Evolutionary conservation across 1,140 invertebrate genomes (phyloP).

Genomic region (Trichonephila clavata): DNA sequence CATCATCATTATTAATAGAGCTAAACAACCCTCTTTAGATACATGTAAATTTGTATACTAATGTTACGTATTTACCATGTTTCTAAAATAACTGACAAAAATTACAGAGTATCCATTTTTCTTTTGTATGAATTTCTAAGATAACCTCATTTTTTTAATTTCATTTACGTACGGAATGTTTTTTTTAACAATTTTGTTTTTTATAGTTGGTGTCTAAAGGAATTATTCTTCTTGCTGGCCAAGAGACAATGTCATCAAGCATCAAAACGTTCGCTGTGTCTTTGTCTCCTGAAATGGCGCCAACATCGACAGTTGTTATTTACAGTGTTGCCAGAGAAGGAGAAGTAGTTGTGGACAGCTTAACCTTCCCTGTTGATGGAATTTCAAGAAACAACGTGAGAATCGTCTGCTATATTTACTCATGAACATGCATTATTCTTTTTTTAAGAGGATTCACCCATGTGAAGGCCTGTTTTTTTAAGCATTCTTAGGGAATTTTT

Average conservation of each 20-base stretch:
- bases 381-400: slow-evolving; percentile 91
- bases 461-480: too few relatives aligned
- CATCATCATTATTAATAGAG: too few relatives aligned
- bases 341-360: slow-evolving; percentile 92
- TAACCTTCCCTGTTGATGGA: slow-evolving; percentile 97
- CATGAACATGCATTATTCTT: too few relatives aligned
- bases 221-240: slow-evolving; percentile 81
- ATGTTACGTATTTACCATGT: too few relatives aligned
- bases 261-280: slow-evolving; percentile 93
- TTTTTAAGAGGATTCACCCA: too few relatives aligned
- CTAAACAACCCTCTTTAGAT: too few relatives aligned
- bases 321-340: slow-evolving; percentile 92
- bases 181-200: not conserved
- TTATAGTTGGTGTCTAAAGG: slow-evolving; percentile 88
- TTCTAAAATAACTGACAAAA: too few relatives aligned
- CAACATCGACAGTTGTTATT: slow-evolving; percentile 92
- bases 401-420: not conserved
- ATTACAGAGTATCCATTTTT: too few relatives aligned
- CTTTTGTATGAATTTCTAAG: too few relatives aligned
- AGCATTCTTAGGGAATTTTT: too few relatives aligned
- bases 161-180: not conserved
- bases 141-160: not conserved
- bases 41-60: too few relatives aligned
- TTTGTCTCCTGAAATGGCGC: slow-evolving; percentile 96
- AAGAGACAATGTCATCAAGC: slow-evolving; percentile 79